A percentile compares a stretch with the other conserved stretches of the same genome.
phyloP scores from a whole-genome alignment of 1,140 invertebrate species.

The Metopolophium dirhodum region DNA sequence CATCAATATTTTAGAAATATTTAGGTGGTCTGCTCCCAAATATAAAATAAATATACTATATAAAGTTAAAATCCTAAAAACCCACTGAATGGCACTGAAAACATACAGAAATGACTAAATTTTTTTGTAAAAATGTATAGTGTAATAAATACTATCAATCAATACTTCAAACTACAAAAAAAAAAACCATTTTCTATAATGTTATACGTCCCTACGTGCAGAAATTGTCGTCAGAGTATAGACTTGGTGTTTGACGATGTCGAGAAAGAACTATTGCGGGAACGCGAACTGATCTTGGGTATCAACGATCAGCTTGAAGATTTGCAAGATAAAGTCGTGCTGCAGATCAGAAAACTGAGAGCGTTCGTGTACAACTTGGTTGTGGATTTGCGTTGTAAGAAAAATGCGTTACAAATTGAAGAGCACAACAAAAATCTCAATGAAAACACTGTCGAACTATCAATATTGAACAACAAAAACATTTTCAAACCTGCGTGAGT shows the following conservation, averaged over 20 bases:
- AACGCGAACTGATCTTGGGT: slow-evolving; percentile 25
- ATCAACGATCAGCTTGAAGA: slow-evolving; percentile 28
- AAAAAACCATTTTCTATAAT: background rate
- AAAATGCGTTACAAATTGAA: slow-evolving; percentile 37
- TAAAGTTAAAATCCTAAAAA: background rate
- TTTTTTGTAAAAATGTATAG: background rate
- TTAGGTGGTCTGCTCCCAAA: background rate
- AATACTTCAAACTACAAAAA: too few relatives aligned
- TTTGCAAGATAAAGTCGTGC: slow-evolving; percentile 19
- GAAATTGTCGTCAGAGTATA: background rate
- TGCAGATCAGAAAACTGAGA: slow-evolving; percentile 43
- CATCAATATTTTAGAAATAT: background rate
- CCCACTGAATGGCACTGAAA: background rate
- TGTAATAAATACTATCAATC: too few relatives aligned
- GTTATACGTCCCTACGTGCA: background rate
- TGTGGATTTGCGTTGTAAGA: slow-evolving; percentile 25
- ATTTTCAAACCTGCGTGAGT: slow-evolving; percentile 44
- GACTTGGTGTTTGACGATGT: slow-evolving; percentile 49
- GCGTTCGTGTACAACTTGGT: slow-evolving; percentile 2
- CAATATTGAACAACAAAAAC: background rate
- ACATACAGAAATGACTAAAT: background rate
- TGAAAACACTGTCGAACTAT: background rate
- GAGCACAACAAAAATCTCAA: background rate
- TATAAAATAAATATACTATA: background rate
- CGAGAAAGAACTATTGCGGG: slow-evolving; percentile 43